Base-by-base conservation (phyloP, 2,888 invertebrate species). In the Sphaerophoria taeniata region DNA sequence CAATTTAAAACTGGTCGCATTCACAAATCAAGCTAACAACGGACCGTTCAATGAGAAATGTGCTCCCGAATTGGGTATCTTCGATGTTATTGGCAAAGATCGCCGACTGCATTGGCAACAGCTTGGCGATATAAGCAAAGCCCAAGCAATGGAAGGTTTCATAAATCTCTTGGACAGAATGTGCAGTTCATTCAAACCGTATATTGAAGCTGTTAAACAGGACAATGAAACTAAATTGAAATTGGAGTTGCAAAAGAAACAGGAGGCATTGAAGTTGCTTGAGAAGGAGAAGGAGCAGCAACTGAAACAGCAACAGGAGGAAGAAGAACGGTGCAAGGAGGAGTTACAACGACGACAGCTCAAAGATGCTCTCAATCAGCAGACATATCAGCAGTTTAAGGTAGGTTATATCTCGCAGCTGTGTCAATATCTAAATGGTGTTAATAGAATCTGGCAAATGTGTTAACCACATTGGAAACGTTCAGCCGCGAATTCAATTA, bases 1-100 rank as follows among this genome's bases (percentile, higher is more conserved):
- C 90, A 97, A 98, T 90, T 92, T 98, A 72, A 96, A 96, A 90
- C 93, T 99, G 86, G 96, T 98, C 16, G 98, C 98, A 1, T 97
- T 96, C 89, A 97, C 97, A 9, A 97, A 98, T 90, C 99, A 99
- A 93, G 96, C 97, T 7, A 94, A 94, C 11, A 96, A 98, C 92
- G 99, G 99, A 0, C 95, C 96, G 65, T 95, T 95, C 89, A 94
- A 95, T 87, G 92, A 95, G 1, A 95, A 95, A 67, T 94, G 95
- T 69, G 94, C 94, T 6, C 95, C 97, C 56, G 97, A 97, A 12
- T 93, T 98, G 65, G 99, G 99, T 31, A 97, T 98, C 0, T 92
- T 99, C 47, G 98, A 99, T 93, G 97, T 99, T 0, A 98, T 99
- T 88, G 99, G 99, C 1, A 95, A 96, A 90, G 98, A 99, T 90